phyloP scores from a whole-genome alignment of 2,797 vertebrate species.

The Lagorchestes hirsutus region DNA sequence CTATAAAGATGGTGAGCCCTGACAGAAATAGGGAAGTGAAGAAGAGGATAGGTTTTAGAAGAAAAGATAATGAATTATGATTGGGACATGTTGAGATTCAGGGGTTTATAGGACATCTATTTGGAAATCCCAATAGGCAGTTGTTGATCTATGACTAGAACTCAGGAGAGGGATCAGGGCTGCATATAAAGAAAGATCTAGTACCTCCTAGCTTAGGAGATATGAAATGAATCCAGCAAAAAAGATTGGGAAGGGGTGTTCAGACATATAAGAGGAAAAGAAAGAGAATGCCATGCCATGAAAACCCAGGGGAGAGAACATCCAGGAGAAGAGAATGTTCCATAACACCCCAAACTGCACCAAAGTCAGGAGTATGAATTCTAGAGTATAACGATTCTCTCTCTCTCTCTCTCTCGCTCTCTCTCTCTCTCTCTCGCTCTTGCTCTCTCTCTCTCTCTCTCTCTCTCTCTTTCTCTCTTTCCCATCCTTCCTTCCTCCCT shows the following conservation, averaged over 20 bases:
- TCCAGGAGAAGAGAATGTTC: background rate
- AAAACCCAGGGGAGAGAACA: background rate
- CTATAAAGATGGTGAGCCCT: background rate
- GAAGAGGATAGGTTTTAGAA: background rate
- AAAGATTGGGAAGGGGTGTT: background rate
- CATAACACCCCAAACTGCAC: background rate
- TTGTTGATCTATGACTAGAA: background rate
- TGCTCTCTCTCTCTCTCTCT: no score
- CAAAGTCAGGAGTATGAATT: background rate
- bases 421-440: fast-evolving
- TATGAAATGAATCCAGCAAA: background rate
- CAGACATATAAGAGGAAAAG: background rate
- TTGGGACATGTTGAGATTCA: background rate
- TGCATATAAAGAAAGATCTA: background rate
- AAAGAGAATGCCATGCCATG: background rate
- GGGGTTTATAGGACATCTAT: background rate
- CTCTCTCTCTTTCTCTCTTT: no score
- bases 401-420: background rate
- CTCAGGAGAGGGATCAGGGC: background rate
- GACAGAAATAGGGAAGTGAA: background rate
- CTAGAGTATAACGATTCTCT: background rate
- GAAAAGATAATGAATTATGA: background rate
- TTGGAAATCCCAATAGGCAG: background rate
- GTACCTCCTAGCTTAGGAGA: background rate
- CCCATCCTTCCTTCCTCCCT: background rate